These are phyloP conservation scores for Pegea sp. DNA, from an alignment of 23 tunicate genomes.

Conservation along the genomic window DNA sequence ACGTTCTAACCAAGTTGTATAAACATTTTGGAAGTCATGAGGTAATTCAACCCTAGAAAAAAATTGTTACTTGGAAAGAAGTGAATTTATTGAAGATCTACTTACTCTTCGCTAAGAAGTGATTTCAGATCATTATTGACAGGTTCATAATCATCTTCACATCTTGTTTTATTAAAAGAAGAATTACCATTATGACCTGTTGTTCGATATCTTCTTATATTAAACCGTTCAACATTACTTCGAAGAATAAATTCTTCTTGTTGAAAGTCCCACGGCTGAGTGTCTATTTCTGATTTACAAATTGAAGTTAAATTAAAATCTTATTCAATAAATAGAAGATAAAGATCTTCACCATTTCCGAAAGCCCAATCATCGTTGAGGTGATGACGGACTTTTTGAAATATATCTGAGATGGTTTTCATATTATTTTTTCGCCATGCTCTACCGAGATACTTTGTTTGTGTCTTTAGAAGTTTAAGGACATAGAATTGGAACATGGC, in stretches of 20 bases:
- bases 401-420: constrained; percentile 91
- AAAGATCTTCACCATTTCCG: constrained; percentile 39
- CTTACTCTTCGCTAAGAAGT: constrained; percentile 59
- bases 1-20: constrained; percentile 85
- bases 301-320: background rate
- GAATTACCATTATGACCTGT: constrained; percentile 12
- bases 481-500: constrained; percentile 92
- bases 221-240: constrained; percentile 45
- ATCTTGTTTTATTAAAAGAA: constrained; percentile 5
- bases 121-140: constrained; percentile 74
- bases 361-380: constrained; percentile 97
- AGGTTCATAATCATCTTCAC: constrained; percentile 31
- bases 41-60: constrained; percentile 51
- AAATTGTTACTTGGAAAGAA: background rate
- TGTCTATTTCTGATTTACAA: constrained; percentile 35
- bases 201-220: constrained; percentile 21
- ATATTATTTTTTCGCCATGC: constrained; percentile 91
- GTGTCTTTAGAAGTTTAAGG: constrained; percentile 80
- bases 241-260: constrained; percentile 72
- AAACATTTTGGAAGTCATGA: constrained; percentile 35
- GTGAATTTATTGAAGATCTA: background rate
- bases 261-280: constrained; percentile 92
- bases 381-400: constrained; percentile 89
- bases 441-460: constrained; percentile 86
- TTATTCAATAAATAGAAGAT: background rate